phyloP scores from a whole-genome alignment of 2,888 invertebrate species.

The Ametastegia equiseti region DNA sequence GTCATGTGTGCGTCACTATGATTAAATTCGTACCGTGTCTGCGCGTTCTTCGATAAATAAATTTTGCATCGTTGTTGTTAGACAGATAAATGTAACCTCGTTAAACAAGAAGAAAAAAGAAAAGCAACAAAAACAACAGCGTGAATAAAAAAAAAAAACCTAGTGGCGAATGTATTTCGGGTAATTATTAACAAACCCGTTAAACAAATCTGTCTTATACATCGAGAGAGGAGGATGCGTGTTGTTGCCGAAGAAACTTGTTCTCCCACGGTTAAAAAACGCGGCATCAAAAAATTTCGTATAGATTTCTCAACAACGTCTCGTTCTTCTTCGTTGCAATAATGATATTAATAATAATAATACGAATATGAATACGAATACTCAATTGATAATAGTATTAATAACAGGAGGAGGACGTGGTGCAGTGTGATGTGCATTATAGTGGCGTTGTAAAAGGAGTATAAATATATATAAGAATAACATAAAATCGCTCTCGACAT shows the following conservation, averaged over 20 bases:
- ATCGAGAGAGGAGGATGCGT: too few species aligned
- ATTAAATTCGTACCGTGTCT: slow-evolving; percentile 61
- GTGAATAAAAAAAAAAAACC: too few species aligned
- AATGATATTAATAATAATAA: background rate
- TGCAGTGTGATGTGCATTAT: background rate
- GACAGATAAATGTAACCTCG: background rate
- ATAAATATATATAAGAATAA: background rate
- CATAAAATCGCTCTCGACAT: background rate
- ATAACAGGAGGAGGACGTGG: background rate
- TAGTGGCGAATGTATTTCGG: too few species aligned
- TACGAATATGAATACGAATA: background rate
- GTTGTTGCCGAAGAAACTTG: too few species aligned
- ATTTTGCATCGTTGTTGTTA: background rate
- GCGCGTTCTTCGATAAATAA: slow-evolving; percentile 29
- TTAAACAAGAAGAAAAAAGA: background rate
- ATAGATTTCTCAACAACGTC: too few species aligned
- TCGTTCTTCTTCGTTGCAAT: background rate
- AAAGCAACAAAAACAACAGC: too few species aligned
- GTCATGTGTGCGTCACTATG: slow-evolving; percentile 71
- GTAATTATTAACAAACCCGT: too few species aligned
- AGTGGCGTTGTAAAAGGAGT: background rate
- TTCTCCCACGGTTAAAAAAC: too few species aligned
- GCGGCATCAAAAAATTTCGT: too few species aligned
- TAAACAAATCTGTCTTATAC: too few species aligned
- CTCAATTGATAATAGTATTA: background rate